Conservation (phyloP, 37 sponge, comb jelly and placozoan genomes). For the Beroe ovata region DNA sequence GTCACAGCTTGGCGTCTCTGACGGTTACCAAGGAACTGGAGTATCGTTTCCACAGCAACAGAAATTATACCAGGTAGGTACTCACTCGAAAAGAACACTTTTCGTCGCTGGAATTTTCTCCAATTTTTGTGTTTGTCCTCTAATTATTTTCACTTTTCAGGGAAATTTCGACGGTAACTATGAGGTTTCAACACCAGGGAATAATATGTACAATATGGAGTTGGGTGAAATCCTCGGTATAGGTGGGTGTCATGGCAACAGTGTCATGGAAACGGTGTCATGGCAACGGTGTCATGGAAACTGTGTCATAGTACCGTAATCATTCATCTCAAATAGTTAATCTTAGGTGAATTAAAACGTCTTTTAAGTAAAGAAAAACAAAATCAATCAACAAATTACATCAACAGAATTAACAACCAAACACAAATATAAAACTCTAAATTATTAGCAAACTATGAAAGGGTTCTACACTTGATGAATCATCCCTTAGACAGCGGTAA, state of each 20-base stretch:
- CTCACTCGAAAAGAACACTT: not conserved
- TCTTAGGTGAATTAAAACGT: too few species aligned
- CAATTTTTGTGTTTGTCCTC: too few species aligned
- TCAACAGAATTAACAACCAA: too few species aligned
- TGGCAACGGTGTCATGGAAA: not conserved
- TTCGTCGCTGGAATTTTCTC: too few species aligned
- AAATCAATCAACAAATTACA: too few species aligned
- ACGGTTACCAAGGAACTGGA: not conserved
- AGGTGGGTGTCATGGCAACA: constrained; percentile 4
- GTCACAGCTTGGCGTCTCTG: constrained; percentile 14
- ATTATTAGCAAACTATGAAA: too few species aligned
- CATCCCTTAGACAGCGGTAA: too few species aligned
- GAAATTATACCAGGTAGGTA: constrained; percentile 14
- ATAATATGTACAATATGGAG: not conserved
- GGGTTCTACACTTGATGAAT: too few species aligned
- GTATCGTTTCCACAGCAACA: not conserved
- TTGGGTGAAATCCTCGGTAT: constrained; percentile 52
- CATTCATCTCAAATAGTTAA: too few species aligned
- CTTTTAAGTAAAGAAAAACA: too few species aligned
- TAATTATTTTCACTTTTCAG: not conserved
- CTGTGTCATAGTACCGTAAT: not conserved
- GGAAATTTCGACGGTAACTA: constrained; percentile 56
- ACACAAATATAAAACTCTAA: too few species aligned
- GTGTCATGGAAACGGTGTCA: not conserved
- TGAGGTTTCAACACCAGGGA: not conserved